These are phyloP conservation scores for Lepidocyrtoides sp. DNA, from an alignment of 2,888 invertebrate genomes.

Conservation along the genomic window DNA sequence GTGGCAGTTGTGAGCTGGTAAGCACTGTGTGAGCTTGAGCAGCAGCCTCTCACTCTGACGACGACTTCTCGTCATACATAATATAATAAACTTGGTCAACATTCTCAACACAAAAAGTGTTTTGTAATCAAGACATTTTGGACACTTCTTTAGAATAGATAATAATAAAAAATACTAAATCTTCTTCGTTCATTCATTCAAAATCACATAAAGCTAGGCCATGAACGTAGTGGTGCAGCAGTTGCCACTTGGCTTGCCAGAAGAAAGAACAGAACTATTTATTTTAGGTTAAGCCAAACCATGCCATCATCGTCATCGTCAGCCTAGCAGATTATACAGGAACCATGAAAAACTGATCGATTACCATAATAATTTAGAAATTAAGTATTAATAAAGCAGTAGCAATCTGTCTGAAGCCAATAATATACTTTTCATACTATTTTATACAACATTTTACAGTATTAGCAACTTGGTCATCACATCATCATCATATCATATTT, in stretches of 20 bases:
- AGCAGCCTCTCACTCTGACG: not conserved
- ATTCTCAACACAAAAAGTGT: constrained; percentile 80
- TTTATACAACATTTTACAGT: too few species aligned
- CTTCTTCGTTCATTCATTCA: constrained; percentile 58
- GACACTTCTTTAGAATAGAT: constrained; percentile 56
- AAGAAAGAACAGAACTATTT: constrained; percentile 3
- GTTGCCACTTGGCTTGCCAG: constrained; percentile 25
- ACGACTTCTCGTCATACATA: not conserved
- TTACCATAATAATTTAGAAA: not conserved
- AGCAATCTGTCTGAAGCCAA: not conserved
- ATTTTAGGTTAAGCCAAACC: constrained; percentile 52
- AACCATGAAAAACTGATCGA: constrained; percentile 20
- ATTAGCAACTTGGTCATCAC: not conserved
- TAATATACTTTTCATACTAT: not conserved
- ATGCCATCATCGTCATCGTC: not conserved
- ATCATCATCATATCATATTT: not conserved
- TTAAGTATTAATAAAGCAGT: not conserved
- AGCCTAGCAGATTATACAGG: not conserved
- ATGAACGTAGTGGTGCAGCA: constrained; percentile 45
- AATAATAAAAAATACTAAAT: not conserved
- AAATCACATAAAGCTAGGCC: constrained; percentile 21
- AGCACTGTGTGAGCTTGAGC: not conserved
- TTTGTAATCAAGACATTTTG: constrained; percentile 76
- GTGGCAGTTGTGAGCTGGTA: not conserved
- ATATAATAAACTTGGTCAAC: constrained; percentile 32